Evolutionary conservation across 1,140 invertebrate species (phyloP), one percentile per base, ranked within the genome.

Genomic region (Metaphire vulgaris): DNA sequence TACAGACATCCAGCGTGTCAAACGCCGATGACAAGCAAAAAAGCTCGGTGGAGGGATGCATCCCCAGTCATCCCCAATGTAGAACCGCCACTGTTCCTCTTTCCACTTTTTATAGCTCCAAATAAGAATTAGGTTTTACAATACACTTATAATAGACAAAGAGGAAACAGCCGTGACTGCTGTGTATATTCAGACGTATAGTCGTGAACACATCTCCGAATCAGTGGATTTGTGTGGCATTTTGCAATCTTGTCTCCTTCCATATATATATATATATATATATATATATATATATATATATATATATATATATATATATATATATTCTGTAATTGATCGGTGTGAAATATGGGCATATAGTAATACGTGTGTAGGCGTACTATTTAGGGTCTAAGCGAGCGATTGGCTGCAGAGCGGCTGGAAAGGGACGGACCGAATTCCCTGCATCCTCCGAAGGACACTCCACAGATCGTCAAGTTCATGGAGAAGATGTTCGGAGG

Each of bases 391-490:
- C 90, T 97, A 85, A 95, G 92, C 88, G 90, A 92, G 87, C 93
- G 93, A 81, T 93, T 95, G 89, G 95, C 95, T 81, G 93, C 93
- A 89, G 92, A 94, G 87, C 92, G 94, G 86, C 88, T 96, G 79
- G 92, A 92, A 88, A 89, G 94, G 83, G 95, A 98, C 90, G 96
- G 96, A 82, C 94, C 93, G 80, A 98, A 98, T 88, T 91, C 93
- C 87, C 89, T 98, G 75, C 94, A 1, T 29, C 96, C 96, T 81
- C 96, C 96, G 77, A 95, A 94, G 89, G 92, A 93, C 82, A 98
- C 95, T 31, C 95, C 96, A 77, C 93, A 97, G 90, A 98, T 95
- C 95, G 91, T 98, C 68, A 98, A 97, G 87, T 98, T 98, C 89
- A 93, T 93, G 88, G 97, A 97, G 89, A 96, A 97, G 88, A 88